A percentile compares a stretch with the other conserved stretches of the same genome.
Evolutionary conservation across 2,797 vertebrate species (phyloP).

Genomic region (Argya squamiceps): DNA sequence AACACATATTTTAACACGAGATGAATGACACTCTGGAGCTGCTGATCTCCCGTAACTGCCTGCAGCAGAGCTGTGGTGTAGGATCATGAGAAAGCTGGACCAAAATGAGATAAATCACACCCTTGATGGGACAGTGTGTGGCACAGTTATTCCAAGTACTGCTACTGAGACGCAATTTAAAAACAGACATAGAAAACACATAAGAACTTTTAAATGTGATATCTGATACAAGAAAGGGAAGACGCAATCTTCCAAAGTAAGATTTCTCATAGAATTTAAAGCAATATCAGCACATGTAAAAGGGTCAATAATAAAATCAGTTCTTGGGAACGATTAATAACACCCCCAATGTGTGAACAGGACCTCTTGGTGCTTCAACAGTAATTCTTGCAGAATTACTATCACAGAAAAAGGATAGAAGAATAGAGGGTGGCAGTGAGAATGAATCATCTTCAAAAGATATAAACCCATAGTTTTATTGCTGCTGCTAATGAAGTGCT

Average conservation of each 20-base stretch:
- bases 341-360: background rate
- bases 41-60: background rate
- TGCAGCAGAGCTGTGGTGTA: background rate
- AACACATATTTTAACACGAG: background rate
- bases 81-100: background rate
- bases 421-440: background rate
- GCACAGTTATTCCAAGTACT: background rate
- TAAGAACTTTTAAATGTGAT: background rate
- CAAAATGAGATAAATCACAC: background rate
- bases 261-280: background rate
- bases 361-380: background rate
- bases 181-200: background rate
- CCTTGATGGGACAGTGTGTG: accelerated
- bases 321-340: background rate
- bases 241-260: background rate
- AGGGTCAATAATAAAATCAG: background rate
- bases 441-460: background rate
- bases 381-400: too few species aligned
- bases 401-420: background rate
- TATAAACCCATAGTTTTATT: background rate
- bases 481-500: background rate
- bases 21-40: background rate
- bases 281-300: background rate
- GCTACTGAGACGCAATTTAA: background rate
- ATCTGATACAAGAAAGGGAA: background rate